Evolutionary conservation across 2,113 vertebrate genomes (phyloP), one percentile per base, ranked within the genome.

Genomic region (Nicator chloris): DNA sequence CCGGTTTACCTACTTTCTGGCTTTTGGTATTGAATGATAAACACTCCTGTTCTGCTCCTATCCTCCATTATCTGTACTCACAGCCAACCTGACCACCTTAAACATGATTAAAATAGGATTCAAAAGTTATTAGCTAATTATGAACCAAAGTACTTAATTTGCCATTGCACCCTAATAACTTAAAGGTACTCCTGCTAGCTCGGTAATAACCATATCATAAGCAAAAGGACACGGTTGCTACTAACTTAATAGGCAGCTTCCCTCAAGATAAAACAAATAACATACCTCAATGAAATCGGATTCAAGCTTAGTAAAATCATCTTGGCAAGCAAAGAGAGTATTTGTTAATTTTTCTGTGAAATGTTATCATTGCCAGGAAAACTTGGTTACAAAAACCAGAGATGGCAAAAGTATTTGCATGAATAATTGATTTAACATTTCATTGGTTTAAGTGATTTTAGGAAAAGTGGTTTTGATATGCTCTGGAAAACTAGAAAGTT

Each of bases 281-380:
- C 18, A 9, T 75, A 92, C 92, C 93, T 95, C 94, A 96, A 56
- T 97, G 95, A 94, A 97, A 96, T 96, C 13, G 90, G 82, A 96
- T 96, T 96, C 90, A 11, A 95, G 94, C 94, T 97, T 95, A 97
- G 93, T 86, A 83, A 96, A 97, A 96, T 95, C 91, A 94, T 96
- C 93, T 96, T 96, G 94, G 95, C 96, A 96, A 94, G 95, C 86
- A 92, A 95, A 79, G 82, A 95, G 94, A 92, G 78, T 92, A 93
- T 96, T 96, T 96, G 86, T 96, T 94, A 88, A 78, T 92, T 93
- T 94, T 95, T 86, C 93, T 93, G 82, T 95, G 95, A 93, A 96
- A 96, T 94, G 88, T 94, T 95, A 93, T 96, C 92, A 95, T 93
- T 96, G 96, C 96, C 95, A 97, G 94, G 94, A 93, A 95, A 95